These are phyloP conservation scores for Melolontha melolontha DNA, from an alignment of 2,888 invertebrate species.

Conservation along the genomic window DNA sequence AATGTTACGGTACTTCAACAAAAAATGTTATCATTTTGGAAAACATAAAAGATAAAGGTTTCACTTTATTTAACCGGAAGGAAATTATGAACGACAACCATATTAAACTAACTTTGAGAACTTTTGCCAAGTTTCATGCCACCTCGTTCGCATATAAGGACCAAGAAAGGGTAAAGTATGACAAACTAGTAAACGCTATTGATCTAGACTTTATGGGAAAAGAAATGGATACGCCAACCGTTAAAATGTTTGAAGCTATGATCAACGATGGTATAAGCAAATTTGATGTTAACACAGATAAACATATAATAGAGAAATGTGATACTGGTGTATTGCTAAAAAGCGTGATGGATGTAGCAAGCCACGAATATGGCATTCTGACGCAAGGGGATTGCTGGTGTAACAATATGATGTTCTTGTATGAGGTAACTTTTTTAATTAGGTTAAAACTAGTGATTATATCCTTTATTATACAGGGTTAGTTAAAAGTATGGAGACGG, in stretches of 20 bases:
- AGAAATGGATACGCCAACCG: not conserved
- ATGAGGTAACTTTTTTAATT: constrained; percentile 40
- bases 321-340: not conserved
- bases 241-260: not conserved
- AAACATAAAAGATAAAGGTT: constrained; percentile 43
- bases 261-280: constrained; percentile 4
- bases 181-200: constrained; percentile 31
- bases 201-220: not conserved
- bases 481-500: too few relatives aligned
- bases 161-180: constrained; percentile 34
- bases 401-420: constrained; percentile 51
- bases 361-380: constrained; percentile 42
- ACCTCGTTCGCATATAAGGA: constrained; percentile 39
- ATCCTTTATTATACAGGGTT: too few relatives aligned
- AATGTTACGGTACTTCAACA: constrained; percentile 40
- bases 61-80: constrained; percentile 38
- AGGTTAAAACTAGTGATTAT: too few relatives aligned
- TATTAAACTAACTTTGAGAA: constrained; percentile 32
- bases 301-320: constrained; percentile 1
- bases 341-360: not conserved
- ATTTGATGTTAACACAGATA: not conserved
- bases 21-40: constrained; percentile 39
- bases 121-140: constrained; percentile 44
- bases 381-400: constrained; percentile 50
- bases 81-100: constrained; percentile 42